phyloP scores from a whole-genome alignment of 2,888 invertebrate genomes.

The Cephus pygmeus region DNA sequence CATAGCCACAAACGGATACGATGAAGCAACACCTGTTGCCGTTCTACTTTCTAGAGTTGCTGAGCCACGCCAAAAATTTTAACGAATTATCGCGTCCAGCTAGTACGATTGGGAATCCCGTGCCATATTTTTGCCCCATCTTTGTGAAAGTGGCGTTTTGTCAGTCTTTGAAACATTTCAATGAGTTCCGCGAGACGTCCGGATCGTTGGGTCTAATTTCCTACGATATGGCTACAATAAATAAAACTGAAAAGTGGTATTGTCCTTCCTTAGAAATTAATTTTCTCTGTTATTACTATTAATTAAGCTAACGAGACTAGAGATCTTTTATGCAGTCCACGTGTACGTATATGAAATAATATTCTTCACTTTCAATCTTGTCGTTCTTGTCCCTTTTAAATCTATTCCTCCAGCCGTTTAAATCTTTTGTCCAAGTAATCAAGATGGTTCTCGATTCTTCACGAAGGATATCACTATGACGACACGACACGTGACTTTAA shows the following conservation, averaged over 20 bases:
- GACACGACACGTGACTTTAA: background rate
- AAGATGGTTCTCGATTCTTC: background rate
- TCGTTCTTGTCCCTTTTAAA: background rate
- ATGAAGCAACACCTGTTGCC: background rate
- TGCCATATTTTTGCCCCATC: background rate
- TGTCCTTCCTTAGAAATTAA: conserved; percentile 59
- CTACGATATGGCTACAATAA: conserved; percentile 33
- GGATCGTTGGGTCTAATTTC: conserved; percentile 8
- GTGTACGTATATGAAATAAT: background rate
- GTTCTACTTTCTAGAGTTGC: background rate
- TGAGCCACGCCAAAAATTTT: conserved; percentile 1
- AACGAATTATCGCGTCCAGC: background rate
- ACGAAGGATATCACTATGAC: background rate
- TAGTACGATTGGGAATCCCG: background rate
- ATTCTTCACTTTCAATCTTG: background rate
- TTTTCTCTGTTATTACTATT: conserved; percentile 14
- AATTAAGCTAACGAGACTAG: background rate
- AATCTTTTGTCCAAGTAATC: background rate
- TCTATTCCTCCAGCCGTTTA: background rate
- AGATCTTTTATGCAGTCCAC: background rate
- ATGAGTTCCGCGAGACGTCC: background rate
- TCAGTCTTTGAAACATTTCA: conserved; percentile 25
- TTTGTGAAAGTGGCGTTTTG: background rate
- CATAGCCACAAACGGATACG: background rate
- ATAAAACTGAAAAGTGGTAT: conserved; percentile 52